A percentile compares a stretch with the other conserved stretches of the same genome.
phyloP scores from a whole-genome alignment of 2,888 invertebrate genomes.

The Gordius sp. region DNA sequence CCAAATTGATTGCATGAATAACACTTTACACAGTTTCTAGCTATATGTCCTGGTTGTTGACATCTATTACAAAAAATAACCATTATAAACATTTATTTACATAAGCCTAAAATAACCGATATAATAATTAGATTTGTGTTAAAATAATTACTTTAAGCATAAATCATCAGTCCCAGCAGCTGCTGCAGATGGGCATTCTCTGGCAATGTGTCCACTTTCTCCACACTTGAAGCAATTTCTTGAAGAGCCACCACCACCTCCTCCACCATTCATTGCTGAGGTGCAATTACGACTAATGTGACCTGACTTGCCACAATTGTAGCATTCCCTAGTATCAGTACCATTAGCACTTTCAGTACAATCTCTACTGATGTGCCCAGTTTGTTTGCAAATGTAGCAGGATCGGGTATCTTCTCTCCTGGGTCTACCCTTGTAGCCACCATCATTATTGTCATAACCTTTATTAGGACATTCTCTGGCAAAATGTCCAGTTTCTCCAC shows the following conservation, averaged over 20 bases:
- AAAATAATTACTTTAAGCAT: slow-evolving; percentile 3
- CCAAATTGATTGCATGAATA: not conserved
- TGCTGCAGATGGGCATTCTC: not conserved
- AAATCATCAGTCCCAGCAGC: not conserved
- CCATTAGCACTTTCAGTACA: not conserved
- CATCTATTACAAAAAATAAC: not conserved
- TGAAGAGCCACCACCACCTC: not conserved
- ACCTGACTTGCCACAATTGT: not conserved
- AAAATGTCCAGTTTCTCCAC: not conserved
- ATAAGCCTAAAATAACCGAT: not conserved
- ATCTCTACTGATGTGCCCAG: slow-evolving; percentile 8
- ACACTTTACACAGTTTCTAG: not conserved
- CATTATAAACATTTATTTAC: not conserved
- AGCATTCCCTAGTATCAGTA: not conserved
- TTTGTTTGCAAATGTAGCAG: not conserved
- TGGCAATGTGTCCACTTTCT: slow-evolving; percentile 1
- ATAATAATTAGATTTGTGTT: slow-evolving; percentile 8
- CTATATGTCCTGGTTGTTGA: not conserved
- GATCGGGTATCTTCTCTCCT: not conserved
- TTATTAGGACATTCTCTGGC: slow-evolving; percentile 10
- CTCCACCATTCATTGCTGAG: no score
- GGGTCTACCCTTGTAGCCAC: no score
- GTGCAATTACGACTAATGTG: slow-evolving; percentile 10
- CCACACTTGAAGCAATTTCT: slow-evolving; percentile 1
- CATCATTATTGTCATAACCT: not conserved